Evolutionary conservation across 2,797 vertebrate species (phyloP).

Genomic region (Amniataba percoides): DNA sequence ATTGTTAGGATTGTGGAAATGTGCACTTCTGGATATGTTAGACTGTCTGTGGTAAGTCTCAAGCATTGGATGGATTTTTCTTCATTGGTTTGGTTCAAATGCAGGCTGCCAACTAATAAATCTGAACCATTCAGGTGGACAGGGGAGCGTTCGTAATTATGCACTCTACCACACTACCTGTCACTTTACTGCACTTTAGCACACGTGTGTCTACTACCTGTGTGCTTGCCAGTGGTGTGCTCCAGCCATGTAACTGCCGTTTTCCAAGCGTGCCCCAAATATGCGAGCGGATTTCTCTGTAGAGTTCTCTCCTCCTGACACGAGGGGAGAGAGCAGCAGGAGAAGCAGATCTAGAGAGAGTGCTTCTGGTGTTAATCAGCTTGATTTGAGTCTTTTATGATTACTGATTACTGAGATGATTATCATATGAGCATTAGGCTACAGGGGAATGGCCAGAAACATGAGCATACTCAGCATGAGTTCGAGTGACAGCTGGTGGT

Average conservation of each 20-base stretch:
- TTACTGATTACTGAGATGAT: not conserved
- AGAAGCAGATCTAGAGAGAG: constrained; percentile 64
- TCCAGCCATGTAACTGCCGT: constrained; percentile 89
- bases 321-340: constrained; percentile 77
- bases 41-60: not conserved
- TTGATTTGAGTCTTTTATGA: not conserved
- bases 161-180: not conserved
- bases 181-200: not conserved
- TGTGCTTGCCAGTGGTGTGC: constrained; percentile 78
- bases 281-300: constrained; percentile 87
- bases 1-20: not conserved
- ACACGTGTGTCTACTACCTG: constrained; percentile 69
- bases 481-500: constrained; percentile 60
- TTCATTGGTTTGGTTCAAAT: not conserved
- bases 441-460: constrained; percentile 12
- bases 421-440: constrained; percentile 6
- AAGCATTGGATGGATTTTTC: not conserved
- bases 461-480: constrained; percentile 78
- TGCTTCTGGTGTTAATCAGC: constrained; percentile 12
- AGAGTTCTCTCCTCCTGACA: constrained; percentile 85
- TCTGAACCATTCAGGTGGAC: not conserved
- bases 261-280: constrained; percentile 88
- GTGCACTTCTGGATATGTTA: not conserved
- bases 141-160: not conserved
- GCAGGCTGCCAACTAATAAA: not conserved